A percentile compares a stretch with the other conserved stretches of the same genome.
Conservation (phyloP, 2,888 invertebrate species). For the Fragum fragum region DNA sequence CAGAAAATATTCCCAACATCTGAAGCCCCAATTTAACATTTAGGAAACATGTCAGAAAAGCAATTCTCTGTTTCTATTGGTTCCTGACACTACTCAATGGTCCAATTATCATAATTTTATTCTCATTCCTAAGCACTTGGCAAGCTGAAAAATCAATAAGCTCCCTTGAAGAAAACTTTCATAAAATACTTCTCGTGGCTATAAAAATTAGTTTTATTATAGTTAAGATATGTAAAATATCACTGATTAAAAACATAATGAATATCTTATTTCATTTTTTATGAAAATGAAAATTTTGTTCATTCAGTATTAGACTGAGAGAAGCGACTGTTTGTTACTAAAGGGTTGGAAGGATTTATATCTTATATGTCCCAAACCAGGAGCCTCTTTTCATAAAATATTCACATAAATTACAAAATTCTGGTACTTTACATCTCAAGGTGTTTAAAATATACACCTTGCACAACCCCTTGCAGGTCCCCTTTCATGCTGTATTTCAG, state of each 20-base stretch:
- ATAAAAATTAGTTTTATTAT: neutral
- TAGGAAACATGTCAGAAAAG: conserved; percentile 10
- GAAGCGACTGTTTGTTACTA: too few relatives aligned
- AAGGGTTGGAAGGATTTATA: too few relatives aligned
- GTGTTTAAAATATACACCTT: conserved; percentile 27
- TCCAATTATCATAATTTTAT: conserved; percentile 61
- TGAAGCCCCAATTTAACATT: conserved; percentile 7
- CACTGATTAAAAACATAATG: too few relatives aligned
- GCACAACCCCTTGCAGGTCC: conserved; percentile 32
- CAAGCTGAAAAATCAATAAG: conserved; percentile 59
- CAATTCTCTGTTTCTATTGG: conserved; percentile 22
- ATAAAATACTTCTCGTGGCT: neutral
- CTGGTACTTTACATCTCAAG: conserved; percentile 8
- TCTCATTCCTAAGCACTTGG: conserved; percentile 56
- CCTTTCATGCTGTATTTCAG: conserved; percentile 16
- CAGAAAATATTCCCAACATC: too few relatives aligned
- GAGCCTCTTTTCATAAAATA: conserved; percentile 37
- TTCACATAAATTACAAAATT: conserved; percentile 35
- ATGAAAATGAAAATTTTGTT: too few relatives aligned
- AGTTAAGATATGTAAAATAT: neutral
- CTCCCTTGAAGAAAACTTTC: conserved; percentile 9
- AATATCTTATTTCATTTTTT: too few relatives aligned
- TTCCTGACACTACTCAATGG: conserved; percentile 22
- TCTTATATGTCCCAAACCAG: conserved; percentile 29
- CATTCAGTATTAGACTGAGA: too few relatives aligned